Percentiles rank a stretch among this genome's conserved stretches.
phyloP scores from a whole-genome alignment of 2,888 invertebrate genomes.

The Abrostola tripartita region DNA sequence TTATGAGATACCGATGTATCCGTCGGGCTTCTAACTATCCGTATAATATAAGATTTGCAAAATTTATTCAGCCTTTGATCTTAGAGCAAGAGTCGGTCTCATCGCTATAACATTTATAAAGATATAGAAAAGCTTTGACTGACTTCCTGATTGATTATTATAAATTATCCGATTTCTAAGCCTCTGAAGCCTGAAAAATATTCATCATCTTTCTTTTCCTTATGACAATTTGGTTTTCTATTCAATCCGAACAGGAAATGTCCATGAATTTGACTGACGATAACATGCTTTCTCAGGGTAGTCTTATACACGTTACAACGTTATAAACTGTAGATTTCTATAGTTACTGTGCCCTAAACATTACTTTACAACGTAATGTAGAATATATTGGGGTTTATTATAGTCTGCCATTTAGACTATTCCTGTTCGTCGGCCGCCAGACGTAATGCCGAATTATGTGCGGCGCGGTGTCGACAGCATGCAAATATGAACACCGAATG shows the following conservation, averaged over 20 bases:
- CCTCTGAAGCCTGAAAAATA: too few species aligned
- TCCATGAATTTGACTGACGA: slow-evolving; percentile 14
- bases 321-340: slow-evolving; percentile 33
- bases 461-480: slow-evolving; percentile 45
- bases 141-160: too few species aligned
- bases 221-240: not conserved
- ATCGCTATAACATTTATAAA: too few species aligned
- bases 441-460: slow-evolving; percentile 56
- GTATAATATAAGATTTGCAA: too few species aligned
- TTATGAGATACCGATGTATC: too few species aligned
- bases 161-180: too few species aligned
- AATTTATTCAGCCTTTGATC: too few species aligned
- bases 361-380: slow-evolving; percentile 43
- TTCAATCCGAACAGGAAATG: slow-evolving; percentile 9
- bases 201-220: not conserved
- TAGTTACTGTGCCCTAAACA: slow-evolving; percentile 36
- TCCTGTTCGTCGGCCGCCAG: slow-evolving; percentile 62
- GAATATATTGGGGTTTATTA: slow-evolving; percentile 63
- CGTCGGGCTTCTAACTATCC: too few species aligned
- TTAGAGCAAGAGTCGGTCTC: too few species aligned
- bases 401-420: slow-evolving; percentile 72
- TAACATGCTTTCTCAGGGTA: slow-evolving; percentile 33
- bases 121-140: too few species aligned
- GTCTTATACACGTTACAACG: slow-evolving; percentile 26
- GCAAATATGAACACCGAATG: slow-evolving; percentile 50